Evolutionary conservation across 2,888 invertebrate species (phyloP).

Genomic region (Drosophila niveifrons): DNA sequence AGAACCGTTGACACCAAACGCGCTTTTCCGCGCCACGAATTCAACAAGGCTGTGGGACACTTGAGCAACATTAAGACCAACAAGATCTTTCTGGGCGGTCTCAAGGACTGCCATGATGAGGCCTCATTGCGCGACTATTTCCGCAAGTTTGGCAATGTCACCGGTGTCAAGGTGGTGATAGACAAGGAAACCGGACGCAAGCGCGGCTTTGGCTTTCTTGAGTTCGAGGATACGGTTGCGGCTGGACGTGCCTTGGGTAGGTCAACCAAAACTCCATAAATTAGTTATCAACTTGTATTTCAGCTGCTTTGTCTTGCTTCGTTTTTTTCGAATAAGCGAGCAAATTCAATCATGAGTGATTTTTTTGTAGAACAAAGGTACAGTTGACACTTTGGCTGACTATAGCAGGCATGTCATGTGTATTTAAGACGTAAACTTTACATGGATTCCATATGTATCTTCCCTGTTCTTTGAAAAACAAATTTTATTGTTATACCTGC

Average conservation of each 20-base stretch:
- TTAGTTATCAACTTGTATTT: background rate
- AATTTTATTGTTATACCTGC: too few relatives aligned
- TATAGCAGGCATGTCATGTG: too few relatives aligned
- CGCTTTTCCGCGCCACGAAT: conserved; percentile 81
- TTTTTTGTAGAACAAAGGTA: too few relatives aligned
- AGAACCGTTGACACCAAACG: conserved; percentile 83
- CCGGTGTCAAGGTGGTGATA: conserved; percentile 77
- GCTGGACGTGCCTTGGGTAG: conserved; percentile 83
- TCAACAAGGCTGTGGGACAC: conserved; percentile 62
- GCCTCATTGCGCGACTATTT: conserved; percentile 78
- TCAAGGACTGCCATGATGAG: conserved; percentile 83
- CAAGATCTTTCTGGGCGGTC: conserved; percentile 83
- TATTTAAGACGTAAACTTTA: too few relatives aligned
- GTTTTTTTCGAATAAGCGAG: too few relatives aligned
- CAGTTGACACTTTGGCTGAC: too few relatives aligned
- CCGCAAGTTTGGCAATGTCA: conserved; percentile 77
- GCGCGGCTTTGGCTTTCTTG: conserved; percentile 83
- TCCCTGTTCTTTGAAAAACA: too few relatives aligned
- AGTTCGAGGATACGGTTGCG: conserved; percentile 79
- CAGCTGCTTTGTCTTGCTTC: too few relatives aligned
- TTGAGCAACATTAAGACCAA: conserved; percentile 64
- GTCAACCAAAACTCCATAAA: background rate
- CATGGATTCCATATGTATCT: too few relatives aligned
- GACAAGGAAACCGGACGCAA: conserved; percentile 83
- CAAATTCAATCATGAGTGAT: too few relatives aligned